Evolutionary conservation across 2,113 vertebrate genomes (phyloP), one percentile per base, ranked within the genome.

Genomic region (Poeciliopsis occidentalis): DNA sequence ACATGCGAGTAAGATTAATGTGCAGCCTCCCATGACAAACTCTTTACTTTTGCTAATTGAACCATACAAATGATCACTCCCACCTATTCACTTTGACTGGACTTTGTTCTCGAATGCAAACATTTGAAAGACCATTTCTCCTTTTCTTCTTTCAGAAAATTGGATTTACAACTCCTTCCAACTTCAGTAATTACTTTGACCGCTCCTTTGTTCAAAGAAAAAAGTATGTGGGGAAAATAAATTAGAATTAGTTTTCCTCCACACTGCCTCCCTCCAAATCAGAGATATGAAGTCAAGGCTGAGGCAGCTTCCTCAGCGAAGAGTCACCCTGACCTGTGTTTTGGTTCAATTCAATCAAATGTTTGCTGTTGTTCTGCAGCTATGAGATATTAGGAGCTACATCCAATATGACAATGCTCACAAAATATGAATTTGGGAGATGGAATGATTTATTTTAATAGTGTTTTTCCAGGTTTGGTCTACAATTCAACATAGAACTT

Each of bases 321-420:
- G 76, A 90, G 88, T 88, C 86, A 62, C 6, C 17, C 31, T 86
- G 91, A 91, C 88, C 87, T 3, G 24, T 82, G 85, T 63, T 89
- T 66, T 64, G 73, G 29, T 62, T 70, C 51, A 64, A 57, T 79
- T 84, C 73, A 30, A 73, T 83, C 67, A 71, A 64, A 76, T 78
- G 69, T 44, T n/a, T 44, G 6, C 11, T 77, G 82, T 41, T 87
- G 51, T 76, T 81, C 44, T 74, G 61, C 72, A 31, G 24, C 41
- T n/a, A 17, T 22, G 13, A 30, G 65, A 67, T 69, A 64, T 41
- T 73, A 83, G 82, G 68, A 67, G 73, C 64, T 72, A 54, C n/a
- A n/a, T 41, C 61, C n/a, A 31, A 75, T 60, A 57, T 2, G 39
- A 31, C 8, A 54, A 60, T 63, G 64, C 64, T 12, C 11, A 7